Evolutionary conservation across 2,888 invertebrate species (phyloP), one percentile per base, ranked within the genome.

Genomic region (Thumatha senex): DNA sequence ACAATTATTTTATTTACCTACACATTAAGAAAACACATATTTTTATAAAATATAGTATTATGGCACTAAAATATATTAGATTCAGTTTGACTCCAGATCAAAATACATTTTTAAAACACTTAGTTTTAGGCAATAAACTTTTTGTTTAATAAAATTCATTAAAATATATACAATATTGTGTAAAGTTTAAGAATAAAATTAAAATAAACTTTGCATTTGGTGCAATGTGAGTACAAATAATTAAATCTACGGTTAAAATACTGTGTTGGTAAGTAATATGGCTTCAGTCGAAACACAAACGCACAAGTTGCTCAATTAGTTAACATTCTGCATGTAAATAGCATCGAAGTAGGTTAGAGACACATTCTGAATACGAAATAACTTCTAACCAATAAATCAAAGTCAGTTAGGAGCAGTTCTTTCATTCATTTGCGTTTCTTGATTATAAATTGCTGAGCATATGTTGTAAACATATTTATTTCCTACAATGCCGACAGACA

Each of bases 321-420:
- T 70, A 60, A 61, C 46, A 68, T 68, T 70, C 68, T 50, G 11
- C 35, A 49, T 29, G 58, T 63, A 49, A 61, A 49, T 61, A 56
- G 58, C 54, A 43, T 48, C 54, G 35, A 44, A 56, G 45, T 53
- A 40, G 49, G 54, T 43, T 46, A 48, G 36, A 48, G 36, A 49
- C 53, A 61, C 54, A 56, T 51, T 43, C 34, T 46, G 70, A 67
- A 67, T 68, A 57, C 40, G 49, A 54, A 63, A 54, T 53, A 54
- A 47, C 45, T 47, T 33, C 48, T 9, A 55, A 57, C 48, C 40
- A 48, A 64, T 48, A 66, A 54, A 48, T 54, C 45, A 65, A 49
- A 45, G 60, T 30, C 48, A 45, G 44, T 39, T 24, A 43, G 38
- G 40, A 40, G 13, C 43, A 45, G 35, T 44, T 63, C 52, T 51